Percentiles rank a stretch among this genome's conserved stretches.
These are phyloP conservation scores for Caenorhabditis uteleia DNA, from an alignment of 2,888 invertebrate species.

Conservation along the genomic window DNA sequence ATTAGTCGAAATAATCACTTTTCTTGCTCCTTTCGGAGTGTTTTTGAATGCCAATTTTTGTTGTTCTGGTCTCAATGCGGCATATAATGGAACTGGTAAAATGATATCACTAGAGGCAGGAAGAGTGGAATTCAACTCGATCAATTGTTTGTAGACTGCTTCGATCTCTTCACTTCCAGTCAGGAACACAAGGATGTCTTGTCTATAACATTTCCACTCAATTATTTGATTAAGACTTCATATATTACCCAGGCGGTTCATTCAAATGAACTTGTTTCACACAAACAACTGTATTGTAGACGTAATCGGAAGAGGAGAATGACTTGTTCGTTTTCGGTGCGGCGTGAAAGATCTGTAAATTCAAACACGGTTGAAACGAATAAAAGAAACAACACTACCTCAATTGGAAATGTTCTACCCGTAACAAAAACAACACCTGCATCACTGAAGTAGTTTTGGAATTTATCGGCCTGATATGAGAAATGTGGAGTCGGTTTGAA, in stretches of 20 bases:
- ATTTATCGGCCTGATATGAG: constrained; percentile 79
- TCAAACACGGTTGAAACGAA: too few relatives aligned
- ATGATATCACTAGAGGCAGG: constrained; percentile 61
- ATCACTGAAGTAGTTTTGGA: constrained; percentile 85
- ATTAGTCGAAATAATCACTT: constrained; percentile 91
- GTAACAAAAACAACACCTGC: constrained; percentile 87
- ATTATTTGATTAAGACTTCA: too few relatives aligned
- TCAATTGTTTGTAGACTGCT: constrained; percentile 70
- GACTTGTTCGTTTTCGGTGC: constrained; percentile 29
- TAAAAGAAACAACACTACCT: too few relatives aligned
- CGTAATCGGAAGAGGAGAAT: constrained; percentile 68
- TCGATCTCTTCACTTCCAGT: constrained; percentile 94
- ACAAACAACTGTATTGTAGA: constrained; percentile 71
- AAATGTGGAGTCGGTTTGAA: not conserved
- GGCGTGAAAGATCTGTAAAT: too few relatives aligned
- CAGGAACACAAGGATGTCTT: constrained; percentile 73
- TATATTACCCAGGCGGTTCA: constrained; percentile 69
- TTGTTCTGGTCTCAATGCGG: constrained; percentile 41
- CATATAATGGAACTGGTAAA: constrained; percentile 53
- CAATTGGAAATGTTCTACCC: constrained; percentile 82
- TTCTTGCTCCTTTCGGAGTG: constrained; percentile 70
- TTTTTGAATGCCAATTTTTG: constrained; percentile 35
- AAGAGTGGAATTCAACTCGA: constrained; percentile 86
- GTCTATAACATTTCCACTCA: constrained; percentile 12
- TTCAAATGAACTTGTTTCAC: constrained; percentile 71